Evolutionary conservation across 2,888 invertebrate genomes (phyloP).

Genomic region (Eupithecia centaureata): DNA sequence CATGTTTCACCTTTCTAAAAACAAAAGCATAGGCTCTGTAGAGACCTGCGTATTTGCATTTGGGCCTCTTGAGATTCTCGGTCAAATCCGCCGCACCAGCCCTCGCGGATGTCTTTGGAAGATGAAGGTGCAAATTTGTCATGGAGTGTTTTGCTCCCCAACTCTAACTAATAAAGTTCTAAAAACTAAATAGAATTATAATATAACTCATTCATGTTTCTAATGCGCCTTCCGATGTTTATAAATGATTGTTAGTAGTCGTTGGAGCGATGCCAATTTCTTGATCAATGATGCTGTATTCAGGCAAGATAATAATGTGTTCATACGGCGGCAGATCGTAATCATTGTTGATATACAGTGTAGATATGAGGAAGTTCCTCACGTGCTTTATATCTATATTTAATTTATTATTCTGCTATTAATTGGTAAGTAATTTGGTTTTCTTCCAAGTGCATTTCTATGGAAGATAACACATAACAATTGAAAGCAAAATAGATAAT

Average conservation of each 20-base stretch:
- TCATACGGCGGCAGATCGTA: conserved; percentile 10
- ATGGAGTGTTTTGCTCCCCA: too few relatives aligned
- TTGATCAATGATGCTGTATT: conserved; percentile 48
- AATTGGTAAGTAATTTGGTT: neutral
- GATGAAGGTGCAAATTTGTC: too few relatives aligned
- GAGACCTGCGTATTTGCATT: too few relatives aligned
- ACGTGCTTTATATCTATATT: neutral
- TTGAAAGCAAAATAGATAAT: too few relatives aligned
- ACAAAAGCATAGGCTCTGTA: too few relatives aligned
- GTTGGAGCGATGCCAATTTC: conserved; percentile 58
- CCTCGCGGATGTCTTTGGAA: too few relatives aligned
- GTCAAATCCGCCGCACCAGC: too few relatives aligned
- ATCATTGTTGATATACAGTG: neutral
- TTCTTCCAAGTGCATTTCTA: neutral
- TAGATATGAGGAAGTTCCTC: too few relatives aligned
- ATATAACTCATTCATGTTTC: conserved; percentile 38
- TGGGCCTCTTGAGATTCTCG: too few relatives aligned
- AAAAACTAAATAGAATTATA: neutral
- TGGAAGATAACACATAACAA: neutral
- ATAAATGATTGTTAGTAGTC: conserved; percentile 52
- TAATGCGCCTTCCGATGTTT: conserved; percentile 48
- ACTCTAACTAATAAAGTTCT: neutral
- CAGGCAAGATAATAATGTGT: conserved; percentile 3
- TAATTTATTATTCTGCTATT: neutral
- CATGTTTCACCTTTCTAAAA: too few relatives aligned